Evolutionary conservation across 1,140 invertebrate genomes (phyloP), one percentile per base, ranked within the genome.

Genomic region (Oscheius sp.): DNA sequence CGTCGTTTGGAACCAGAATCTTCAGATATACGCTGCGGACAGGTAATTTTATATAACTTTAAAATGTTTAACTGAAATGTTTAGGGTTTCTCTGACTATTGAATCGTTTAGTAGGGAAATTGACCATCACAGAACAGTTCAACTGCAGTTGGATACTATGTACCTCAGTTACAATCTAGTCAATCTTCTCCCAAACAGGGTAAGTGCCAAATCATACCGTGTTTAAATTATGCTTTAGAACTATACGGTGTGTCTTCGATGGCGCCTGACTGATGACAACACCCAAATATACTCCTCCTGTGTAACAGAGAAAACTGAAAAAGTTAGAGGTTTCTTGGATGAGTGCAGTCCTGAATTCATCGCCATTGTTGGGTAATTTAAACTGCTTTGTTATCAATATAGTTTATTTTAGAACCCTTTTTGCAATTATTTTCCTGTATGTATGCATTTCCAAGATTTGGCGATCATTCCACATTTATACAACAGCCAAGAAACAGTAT

Each of bases 71-170:
- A 42, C 10, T 10, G 10, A 42, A n/a, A 42, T n/a, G 38, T 42
- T 42, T n/a, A 42, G 49, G 23, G 49, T 55, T 13, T 55, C 49
- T 26, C 49, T 55, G 4, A 55, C 49, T 20, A 55, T 55, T 23
- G 49, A 55, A 23, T 13, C 7, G 15, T 55, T 55, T 26, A 55
- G 49, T 23, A 26, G 28, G 15, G 49, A 55, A 55, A 26, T 55
- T 13, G 49, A 55, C 49, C 49, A 55, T 23, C 49, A 55, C 23
- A 55, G 49, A 23, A 55, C 49, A 13, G 49, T 55, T 7, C 49
- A 55, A 23, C 49, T 55, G 23, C 49, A 55, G 23, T 55, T 55
- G 49, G 49, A 55, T 55, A 55, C 49, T 20, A 55, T 55, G 49
- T 55, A 55, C 23, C 23, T 55, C 7, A 55, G 49, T 26, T 55